Evolutionary conservation across 2,113 vertebrate genomes (phyloP), one percentile per base, ranked within the genome.

Genomic region (Terrapene triunguis): DNA sequence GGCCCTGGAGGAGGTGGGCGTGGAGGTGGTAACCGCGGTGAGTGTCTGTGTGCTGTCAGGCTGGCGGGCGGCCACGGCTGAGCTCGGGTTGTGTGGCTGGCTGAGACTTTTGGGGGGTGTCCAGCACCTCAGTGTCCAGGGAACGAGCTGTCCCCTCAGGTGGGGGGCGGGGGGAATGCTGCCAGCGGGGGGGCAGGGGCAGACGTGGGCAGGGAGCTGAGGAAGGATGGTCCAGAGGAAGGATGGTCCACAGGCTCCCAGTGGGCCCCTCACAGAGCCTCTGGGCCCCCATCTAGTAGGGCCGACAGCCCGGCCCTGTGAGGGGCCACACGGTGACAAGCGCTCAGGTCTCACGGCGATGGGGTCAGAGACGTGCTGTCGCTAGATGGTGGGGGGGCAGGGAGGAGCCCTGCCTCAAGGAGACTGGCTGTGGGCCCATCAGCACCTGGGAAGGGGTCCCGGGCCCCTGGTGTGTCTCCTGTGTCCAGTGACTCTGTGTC

Each of bases 1-100:
- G 16, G 79, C 90, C 4, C 97, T 96, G 81, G 97, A 98, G 8
- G 97, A 98, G 72, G 55, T 87, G 17, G 96, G 95, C 92, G 16
- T 21, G 1, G 98, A 98, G 38, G 85, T 95, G 27, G 86, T 95
- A 50, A 50, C 91, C 32, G 94, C 94, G 97, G 98, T 98, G 90
- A 98, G 97, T 97, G 44, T 35, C 35, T 21, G 65, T 19, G 17
- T 35, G 14, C 62, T 17, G 62, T 6, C 6, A 6, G 32, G 62
- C 25, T 7, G 14, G 13, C 6, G 44, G 62, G 32, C 32, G 6
- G 32, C 62, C 62, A 35, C 3, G 29, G 32, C 21, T 54, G 17
- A 8, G 53, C 53, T 8, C 6, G 21, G 53, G 21, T 9, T 22
- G 19, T 19, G 90, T 89, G 59, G 47, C 90, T 85, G 51, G 81